Evolutionary conservation across 2,797 vertebrate species (phyloP), one percentile per base, ranked within the genome.

Genomic region (Echeneis naucrates): DNA sequence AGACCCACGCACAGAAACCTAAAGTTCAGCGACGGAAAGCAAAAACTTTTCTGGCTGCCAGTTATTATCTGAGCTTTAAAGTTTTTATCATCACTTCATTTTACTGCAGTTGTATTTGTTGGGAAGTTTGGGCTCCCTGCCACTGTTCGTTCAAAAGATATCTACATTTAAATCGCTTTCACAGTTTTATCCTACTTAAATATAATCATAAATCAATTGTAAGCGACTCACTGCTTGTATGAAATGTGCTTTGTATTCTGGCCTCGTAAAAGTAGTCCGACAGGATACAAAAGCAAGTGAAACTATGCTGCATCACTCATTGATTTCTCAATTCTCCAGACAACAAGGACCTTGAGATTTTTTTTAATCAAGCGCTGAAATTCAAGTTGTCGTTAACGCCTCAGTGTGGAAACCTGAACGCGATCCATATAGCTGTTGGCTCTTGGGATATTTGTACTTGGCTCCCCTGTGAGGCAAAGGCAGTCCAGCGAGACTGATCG

Each of bases 401-500:
- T 81, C 62, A 12, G 53, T 2, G 26, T 63, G 54, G 54, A 62
- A 82, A 68, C 53, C 69, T 68, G 58, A 70, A 63, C 5, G 57
- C 69, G 80, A 66, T 84, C 80, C 61, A 78, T 88, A 72, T 78
- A 16, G 27, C 62, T 64, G 8, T 51, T 78, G 61, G 58, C 71
- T 45, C 33, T 45, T 81, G 73, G 81, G 68, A 68, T 77, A 64
- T n/a, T 77, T 52, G 76, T 59, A 37, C 57, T 62, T 16, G 23
- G 55, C 62, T 68, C 72, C 54, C 23, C 51, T 57, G 64, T 85
- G 72, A 84, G 81, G 78, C 76, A 52, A 73, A 84, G 65, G 57
- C 79, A 58, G 77, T 81, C 78, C 67, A 80, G 77, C 37, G 24
- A 87, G 82, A 77, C 80, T 70, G 81, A 88, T 87, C 79, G 61